Conservation (phyloP, 2,888 invertebrate genomes). For the Notocelia uddmanniana region DNA sequence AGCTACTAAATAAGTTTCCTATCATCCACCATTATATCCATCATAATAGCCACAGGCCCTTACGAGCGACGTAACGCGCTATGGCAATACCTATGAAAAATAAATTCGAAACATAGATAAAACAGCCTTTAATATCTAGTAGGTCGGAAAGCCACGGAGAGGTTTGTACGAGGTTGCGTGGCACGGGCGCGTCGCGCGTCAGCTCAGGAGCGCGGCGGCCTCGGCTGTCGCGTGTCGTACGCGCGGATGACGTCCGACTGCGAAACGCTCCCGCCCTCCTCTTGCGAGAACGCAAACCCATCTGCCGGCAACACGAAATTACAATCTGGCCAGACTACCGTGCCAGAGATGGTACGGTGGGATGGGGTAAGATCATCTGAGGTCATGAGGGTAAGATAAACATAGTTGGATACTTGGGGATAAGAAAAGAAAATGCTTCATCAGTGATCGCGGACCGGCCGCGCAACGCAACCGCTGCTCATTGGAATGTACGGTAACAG, state of each 20-base stretch:
- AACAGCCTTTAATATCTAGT: slow-evolving; percentile 30
- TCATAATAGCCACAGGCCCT: not conserved
- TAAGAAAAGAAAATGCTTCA: too few species aligned
- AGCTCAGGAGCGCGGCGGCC: slow-evolving; percentile 90
- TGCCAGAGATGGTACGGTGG: not conserved
- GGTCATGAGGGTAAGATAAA: not conserved
- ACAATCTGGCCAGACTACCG: not conserved
- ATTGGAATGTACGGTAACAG: too few species aligned
- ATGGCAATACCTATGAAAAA: not conserved
- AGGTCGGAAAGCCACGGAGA: slow-evolving; percentile 27
- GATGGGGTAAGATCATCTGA: not conserved
- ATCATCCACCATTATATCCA: too few species aligned
- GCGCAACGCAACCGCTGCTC: too few species aligned
- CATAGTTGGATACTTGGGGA: too few species aligned
- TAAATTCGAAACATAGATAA: slow-evolving; percentile 17
- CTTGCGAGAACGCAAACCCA: slow-evolving; percentile 99
- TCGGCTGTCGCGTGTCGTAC: slow-evolving; percentile 96
- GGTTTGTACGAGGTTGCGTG: slow-evolving; percentile 35
- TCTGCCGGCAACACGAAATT: slow-evolving; percentile 84
- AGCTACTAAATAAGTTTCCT: too few species aligned
- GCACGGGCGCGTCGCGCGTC: slow-evolving; percentile 50
- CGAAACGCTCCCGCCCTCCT: slow-evolving; percentile 98
- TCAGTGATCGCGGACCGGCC: too few species aligned
- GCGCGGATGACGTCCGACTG: slow-evolving; percentile 98
- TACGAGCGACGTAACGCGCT: not conserved